phyloP scores from a whole-genome alignment of 1,140 invertebrate species.

The Lamellibrachia luymesi region DNA sequence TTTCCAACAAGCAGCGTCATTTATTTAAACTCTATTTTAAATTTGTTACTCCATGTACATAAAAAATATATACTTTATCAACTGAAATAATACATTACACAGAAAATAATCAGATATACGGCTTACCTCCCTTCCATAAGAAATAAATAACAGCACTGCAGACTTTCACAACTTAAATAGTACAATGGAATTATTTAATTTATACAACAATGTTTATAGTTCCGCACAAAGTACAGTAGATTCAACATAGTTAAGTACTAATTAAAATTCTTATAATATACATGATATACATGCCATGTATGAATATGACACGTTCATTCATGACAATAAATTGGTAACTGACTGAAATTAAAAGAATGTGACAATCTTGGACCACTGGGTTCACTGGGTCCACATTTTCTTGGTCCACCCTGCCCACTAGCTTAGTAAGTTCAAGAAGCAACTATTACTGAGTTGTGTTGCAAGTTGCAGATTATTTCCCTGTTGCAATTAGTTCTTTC shows the following conservation, averaged over 20 bases:
- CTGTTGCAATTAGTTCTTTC: background rate
- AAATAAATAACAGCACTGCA: background rate
- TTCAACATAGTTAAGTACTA: background rate
- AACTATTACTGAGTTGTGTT: background rate
- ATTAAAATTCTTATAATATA: background rate
- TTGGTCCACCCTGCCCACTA: background rate
- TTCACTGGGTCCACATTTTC: too few relatives aligned
- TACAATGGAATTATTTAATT: background rate
- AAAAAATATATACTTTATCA: background rate
- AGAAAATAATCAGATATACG: background rate
- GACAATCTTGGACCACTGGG: too few relatives aligned
- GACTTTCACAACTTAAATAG: background rate
- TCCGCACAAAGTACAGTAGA: background rate
- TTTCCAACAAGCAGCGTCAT: background rate
- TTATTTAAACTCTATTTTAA: background rate
- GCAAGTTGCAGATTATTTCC: background rate
- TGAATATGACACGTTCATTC: background rate
- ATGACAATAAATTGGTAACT: background rate
- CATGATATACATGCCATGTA: background rate
- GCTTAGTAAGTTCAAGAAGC: background rate
- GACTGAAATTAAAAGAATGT: too few relatives aligned
- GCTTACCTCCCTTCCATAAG: background rate
- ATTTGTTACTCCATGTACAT: background rate
- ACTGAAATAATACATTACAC: background rate
- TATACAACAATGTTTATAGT: background rate